Conservation (phyloP, 2,888 invertebrate genomes). For the Eristalis intricaria region DNA sequence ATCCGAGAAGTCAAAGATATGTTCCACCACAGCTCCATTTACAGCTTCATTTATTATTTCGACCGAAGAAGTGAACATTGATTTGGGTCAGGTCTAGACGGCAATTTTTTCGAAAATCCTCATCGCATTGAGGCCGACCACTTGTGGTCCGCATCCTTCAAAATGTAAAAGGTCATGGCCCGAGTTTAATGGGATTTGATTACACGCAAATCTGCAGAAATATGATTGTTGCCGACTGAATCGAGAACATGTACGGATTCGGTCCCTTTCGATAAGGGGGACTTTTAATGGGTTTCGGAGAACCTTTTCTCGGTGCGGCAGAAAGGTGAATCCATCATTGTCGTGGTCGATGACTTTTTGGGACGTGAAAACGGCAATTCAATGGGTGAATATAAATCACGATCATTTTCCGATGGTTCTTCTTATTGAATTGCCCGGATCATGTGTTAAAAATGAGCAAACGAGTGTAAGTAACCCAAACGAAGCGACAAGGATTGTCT, state of each 20-base stretch:
- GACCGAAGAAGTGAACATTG: not conserved
- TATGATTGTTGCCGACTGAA: conserved; percentile 4
- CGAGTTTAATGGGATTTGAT: conserved; percentile 22
- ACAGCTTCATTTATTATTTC: conserved; percentile 7
- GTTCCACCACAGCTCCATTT: not conserved
- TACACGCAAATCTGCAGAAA: conserved; percentile 12
- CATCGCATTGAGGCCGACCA: conserved; percentile 19
- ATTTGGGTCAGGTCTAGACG: conserved; percentile 49
- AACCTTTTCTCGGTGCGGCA: not conserved
- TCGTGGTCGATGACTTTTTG: conserved; percentile 12
- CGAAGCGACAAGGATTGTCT: not conserved
- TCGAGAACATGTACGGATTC: conserved; percentile 1
- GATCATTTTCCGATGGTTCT: not conserved
- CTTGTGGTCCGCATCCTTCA: not conserved
- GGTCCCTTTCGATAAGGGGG: not conserved
- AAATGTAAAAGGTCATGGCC: not conserved
- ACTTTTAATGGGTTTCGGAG: not conserved
- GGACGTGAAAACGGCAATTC: not conserved
- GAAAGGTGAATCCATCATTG: conserved; percentile 11
- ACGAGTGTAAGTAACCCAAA: not conserved
- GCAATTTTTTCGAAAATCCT: conserved; percentile 2
- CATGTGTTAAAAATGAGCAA: not conserved
- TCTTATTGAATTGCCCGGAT: not conserved
- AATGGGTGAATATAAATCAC: conserved; percentile 16
- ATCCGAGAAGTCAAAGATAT: not conserved